Evolutionary conservation across 2,797 vertebrate species (phyloP).

Genomic region (Zalophus californianus): DNA sequence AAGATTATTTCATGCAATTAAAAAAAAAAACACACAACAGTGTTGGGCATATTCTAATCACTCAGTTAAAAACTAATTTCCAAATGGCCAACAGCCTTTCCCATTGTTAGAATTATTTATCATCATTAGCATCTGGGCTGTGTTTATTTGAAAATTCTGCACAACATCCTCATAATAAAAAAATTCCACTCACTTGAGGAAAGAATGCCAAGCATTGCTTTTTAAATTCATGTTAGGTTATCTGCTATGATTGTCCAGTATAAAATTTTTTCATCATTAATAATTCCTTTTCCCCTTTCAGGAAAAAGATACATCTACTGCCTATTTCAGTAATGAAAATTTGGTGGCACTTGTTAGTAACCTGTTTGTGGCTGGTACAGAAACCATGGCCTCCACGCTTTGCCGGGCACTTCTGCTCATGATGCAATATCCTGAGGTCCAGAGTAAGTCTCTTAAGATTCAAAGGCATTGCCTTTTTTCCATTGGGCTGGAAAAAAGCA

Average conservation of each 20-base stretch:
- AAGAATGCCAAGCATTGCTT: neutral
- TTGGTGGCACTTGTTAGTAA: slow-evolving; percentile 80
- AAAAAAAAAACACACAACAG: no score
- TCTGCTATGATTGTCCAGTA: neutral
- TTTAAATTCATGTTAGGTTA: neutral
- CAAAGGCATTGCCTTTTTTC: neutral
- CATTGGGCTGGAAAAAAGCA: neutral
- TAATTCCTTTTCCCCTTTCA: slow-evolving; percentile 67
- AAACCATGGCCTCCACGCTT: slow-evolving; percentile 85
- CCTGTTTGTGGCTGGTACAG: slow-evolving; percentile 86
- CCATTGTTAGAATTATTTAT: neutral
- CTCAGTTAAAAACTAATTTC: neutral
- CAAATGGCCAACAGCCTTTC: neutral
- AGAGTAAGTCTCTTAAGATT: slow-evolving; percentile 79
- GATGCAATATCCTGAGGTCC: slow-evolving; percentile 85
- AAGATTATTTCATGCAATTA: neutral
- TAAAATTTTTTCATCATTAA: neutral
- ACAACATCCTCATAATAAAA: neutral
- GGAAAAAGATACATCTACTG: slow-evolving; percentile 80
- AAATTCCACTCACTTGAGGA: neutral
- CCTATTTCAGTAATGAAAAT: slow-evolving; percentile 84
- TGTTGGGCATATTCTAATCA: neutral
- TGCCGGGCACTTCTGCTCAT: slow-evolving; percentile 87
- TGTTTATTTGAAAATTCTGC: neutral
- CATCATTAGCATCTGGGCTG: neutral